These are phyloP conservation scores for Agrilus biguttatus DNA, from an alignment of 2,888 invertebrate genomes.

Conservation along the genomic window DNA sequence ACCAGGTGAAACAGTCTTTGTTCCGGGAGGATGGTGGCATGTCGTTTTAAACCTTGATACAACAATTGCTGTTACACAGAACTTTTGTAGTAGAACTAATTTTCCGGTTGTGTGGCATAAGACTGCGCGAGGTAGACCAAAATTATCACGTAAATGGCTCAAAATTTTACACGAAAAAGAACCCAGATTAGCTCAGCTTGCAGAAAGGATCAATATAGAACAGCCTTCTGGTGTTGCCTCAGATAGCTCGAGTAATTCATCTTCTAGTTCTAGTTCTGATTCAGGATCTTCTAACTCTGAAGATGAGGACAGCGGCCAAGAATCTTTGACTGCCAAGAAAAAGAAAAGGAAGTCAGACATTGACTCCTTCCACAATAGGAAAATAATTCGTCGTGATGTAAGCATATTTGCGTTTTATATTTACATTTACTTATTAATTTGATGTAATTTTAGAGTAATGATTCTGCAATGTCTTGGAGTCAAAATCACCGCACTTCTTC, in stretches of 20 bases:
- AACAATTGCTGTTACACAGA: constrained; percentile 96
- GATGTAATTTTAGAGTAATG: constrained; percentile 10
- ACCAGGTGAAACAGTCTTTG: constrained; percentile 96
- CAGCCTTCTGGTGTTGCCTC: constrained; percentile 84
- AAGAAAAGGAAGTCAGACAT: constrained; percentile 45
- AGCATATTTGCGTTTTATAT: constrained; percentile 8
- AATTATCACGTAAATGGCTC: constrained; percentile 88
- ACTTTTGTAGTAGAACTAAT: constrained; percentile 91
- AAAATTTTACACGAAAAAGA: constrained; percentile 45
- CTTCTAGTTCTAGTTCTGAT: constrained; percentile 38
- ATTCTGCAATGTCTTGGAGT: constrained; percentile 10
- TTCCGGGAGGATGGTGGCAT: constrained; percentile 99
- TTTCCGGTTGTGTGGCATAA: constrained; percentile 98
- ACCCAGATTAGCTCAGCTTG: constrained; percentile 61
- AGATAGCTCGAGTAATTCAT: constrained; percentile 85
- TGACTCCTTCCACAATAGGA: constrained; percentile 26
- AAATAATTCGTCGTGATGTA: constrained; percentile 18
- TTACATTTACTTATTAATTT: neutral
- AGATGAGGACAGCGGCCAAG: constrained; percentile 70
- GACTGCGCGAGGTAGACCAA: constrained; percentile 83
- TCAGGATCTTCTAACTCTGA: constrained; percentile 27
- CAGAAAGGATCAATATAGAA: constrained; percentile 72
- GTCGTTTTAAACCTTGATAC: constrained; percentile 94
- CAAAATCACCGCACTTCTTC: constrained; percentile 8
- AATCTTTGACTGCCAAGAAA: constrained; percentile 76